Base-by-base conservation (phyloP, 2,113 vertebrate genomes). In the Callionymus lyra region DNA sequence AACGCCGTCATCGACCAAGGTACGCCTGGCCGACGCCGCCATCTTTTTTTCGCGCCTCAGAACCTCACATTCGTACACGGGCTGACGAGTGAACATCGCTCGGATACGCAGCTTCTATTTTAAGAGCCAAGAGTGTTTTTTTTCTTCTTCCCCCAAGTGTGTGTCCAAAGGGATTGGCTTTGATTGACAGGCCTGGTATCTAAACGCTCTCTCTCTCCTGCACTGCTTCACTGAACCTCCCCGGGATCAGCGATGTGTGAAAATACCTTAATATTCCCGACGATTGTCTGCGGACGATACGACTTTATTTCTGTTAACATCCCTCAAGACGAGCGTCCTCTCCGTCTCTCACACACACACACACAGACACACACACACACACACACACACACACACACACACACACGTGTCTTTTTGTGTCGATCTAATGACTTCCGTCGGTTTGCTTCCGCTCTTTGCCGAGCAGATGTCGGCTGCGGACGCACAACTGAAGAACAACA, bases 1-100 rank as follows among this genome's bases (percentile, higher is more conserved):
- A 82, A 89, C 5, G 77, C 78, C 0, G 88, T 97, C 64, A 87
- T 95, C 53, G 80, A 84, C 45, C 55, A 88, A 77, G 93, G 92
- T 95, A 67, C 36, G 6, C 16, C 19, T 8, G 15, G 16, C 12
- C 13, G n/a, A n/a, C n/a, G 16, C 12, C 21, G 21, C 21, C 21
- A 27, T 27, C 8, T 27, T 27, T 27, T 27, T 4, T 27, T 4
- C 21, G 4, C 8, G 4, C 21, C 21, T 27, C 21, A 27, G 4
- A 27, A 27, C 4, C 4, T 8, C 4, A 8, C 8, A 31, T 11
- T 27, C 21, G 6, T 14, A 5, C 21, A 4, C n/a, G n/a, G n/a
- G 4, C 37, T 15, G 19, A 40, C 15, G 41, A 11, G 34, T 47
- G 53, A 54, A 56, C 50, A 53, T 38, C 47, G 47, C 49, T 37